Base-by-base conservation (phyloP, 2,797 vertebrate species). In the Rhabdomys pumilio region DNA sequence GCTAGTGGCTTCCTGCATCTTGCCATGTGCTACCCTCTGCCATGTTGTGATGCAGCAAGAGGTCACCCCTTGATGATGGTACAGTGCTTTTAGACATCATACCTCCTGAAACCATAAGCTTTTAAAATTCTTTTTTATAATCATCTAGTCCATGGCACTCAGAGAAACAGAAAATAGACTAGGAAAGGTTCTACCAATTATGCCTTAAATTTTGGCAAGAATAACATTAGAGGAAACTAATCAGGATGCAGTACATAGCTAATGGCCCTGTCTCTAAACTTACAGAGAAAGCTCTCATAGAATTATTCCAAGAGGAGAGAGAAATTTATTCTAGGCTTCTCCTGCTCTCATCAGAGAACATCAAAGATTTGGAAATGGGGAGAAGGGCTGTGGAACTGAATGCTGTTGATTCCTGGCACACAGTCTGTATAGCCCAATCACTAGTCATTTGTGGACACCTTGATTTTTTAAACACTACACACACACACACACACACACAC, bases 271-370 rank as follows among this genome's bases (percentile, higher is more conserved):
- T 94, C 80, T 57, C 47, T 87, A 19, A 91, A 61, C 38, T 90
- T 80, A 89, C 6, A 6, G 73, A 85, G 73, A 80, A 97, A 50
- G 75, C 6, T 83, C 73, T 77, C 63, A 86, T 65, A 61, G 47
- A 89, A 79, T 91, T 83, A 84, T 53, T 89, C 72, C 83, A 89
- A 80, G 50, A 83, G 24, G 19, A 88, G 50, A 73, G 12, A 69
- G 67, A 96, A 90, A 92, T 73, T 2, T 93, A 82, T 79, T 97
- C 73, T 85, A 93, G 84, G 86, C 31, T 95, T 97, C 87, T n/a
- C 67, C 95, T 90, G 15, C 11, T 95, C 13, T 91, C 41, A 95
- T 38, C 15, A 84, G 61, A 85, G 26, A 94, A 22, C 26, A 89
- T 31, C 47, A 75, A 63, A 96, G 81, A 93, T 94, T 75, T 89